Evolutionary conservation across 2,797 vertebrate species (phyloP).

Genomic region (Crossoptilon crossoptilon): DNA sequence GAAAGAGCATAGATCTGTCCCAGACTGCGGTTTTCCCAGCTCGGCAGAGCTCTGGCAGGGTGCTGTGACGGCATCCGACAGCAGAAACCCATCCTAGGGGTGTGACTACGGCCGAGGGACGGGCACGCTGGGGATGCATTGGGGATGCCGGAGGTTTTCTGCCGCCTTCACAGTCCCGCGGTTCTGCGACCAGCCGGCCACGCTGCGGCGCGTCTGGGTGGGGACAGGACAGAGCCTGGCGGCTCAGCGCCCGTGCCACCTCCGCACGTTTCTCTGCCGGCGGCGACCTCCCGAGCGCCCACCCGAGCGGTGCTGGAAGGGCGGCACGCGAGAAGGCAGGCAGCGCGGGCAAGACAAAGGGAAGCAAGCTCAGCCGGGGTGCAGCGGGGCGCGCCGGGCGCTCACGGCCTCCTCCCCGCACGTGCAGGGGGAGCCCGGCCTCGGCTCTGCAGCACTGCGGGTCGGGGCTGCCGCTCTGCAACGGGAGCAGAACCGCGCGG

Average conservation of each 20-base stretch:
- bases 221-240: not conserved
- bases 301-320: not conserved
- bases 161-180: too few species aligned
- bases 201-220: not conserved
- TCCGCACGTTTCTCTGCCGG: not conserved
- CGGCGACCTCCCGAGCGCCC: not conserved
- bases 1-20: rapidly evolving
- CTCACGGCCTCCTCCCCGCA: not conserved
- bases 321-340: rapidly evolving
- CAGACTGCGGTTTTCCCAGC: not conserved
- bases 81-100: not conserved
- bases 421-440: not conserved
- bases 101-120: not conserved
- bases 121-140: too few species aligned
- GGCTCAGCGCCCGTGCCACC: not conserved
- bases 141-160: too few species aligned
- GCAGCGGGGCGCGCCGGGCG: too few species aligned
- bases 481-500: too few species aligned
- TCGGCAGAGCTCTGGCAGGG: not conserved
- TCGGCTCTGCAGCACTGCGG: not conserved
- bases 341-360: rapidly evolving
- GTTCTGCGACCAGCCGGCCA: not conserved
- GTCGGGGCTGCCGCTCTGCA: too few species aligned
- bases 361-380: not conserved
- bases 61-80: not conserved